Conservation (phyloP, 2,797 vertebrate species). For the Melanotaenia boesemani region DNA sequence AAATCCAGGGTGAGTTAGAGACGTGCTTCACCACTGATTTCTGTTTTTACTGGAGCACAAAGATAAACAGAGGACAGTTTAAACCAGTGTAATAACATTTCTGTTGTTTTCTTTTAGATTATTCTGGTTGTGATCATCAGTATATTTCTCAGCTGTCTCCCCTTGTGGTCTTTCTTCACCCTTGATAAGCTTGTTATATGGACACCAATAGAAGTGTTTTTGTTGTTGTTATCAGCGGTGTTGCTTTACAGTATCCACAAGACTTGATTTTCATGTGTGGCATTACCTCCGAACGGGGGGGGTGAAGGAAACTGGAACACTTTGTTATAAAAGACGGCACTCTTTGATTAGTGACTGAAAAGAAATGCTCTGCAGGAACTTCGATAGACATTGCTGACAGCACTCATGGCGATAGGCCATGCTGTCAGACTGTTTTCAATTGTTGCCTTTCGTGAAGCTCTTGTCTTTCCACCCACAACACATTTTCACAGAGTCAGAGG, state of each 20-base stretch:
- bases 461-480: background rate
- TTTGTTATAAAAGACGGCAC: background rate
- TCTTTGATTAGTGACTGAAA: constrained; percentile 1
- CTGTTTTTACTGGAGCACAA: background rate
- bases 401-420: background rate
- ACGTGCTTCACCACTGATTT: background rate
- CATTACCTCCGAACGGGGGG: background rate
- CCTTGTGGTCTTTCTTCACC: background rate
- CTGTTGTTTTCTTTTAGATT: background rate
- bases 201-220: background rate
- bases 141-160: background rate
- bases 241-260: background rate
- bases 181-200: background rate
- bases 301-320: background rate
- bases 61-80: background rate
- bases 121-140: background rate
- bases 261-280: background rate
- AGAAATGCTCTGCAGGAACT: background rate
- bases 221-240: background rate
- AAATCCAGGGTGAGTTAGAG: background rate
- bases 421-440: background rate
- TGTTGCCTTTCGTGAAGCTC: background rate
- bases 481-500: constrained; percentile 2
- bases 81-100: background rate
- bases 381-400: background rate